Evolutionary conservation across 2,888 invertebrate genomes (phyloP).

Genomic region (Eulithis prunata): DNA sequence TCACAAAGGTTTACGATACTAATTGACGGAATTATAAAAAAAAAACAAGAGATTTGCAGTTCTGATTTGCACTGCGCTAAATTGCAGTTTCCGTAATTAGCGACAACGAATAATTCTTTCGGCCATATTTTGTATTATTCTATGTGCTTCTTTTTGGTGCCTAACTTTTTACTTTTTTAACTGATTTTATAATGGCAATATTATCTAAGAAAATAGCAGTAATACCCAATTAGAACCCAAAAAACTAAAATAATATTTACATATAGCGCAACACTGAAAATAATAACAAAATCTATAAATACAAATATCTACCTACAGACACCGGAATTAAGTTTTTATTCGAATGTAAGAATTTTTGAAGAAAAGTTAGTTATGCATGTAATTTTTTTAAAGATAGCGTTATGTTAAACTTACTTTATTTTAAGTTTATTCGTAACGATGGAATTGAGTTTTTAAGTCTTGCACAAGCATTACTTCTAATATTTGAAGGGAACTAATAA

Average conservation of each 20-base stretch:
- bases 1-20: conserved; percentile 29
- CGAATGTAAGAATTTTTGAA: neutral
- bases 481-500: too few relatives aligned
- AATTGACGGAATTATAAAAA: conserved; percentile 20
- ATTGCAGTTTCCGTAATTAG: conserved; percentile 43
- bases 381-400: conserved; percentile 18
- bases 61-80: neutral
- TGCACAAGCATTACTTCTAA: too few relatives aligned
- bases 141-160: conserved; percentile 57
- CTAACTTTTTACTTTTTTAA: conserved; percentile 54
- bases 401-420: conserved; percentile 35
- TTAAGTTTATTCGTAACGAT: conserved; percentile 36
- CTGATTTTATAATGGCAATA: conserved; percentile 20
- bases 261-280: conserved; percentile 20
- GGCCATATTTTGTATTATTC: conserved; percentile 54
- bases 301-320: too few relatives aligned
- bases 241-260: conserved; percentile 9
- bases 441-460: conserved; percentile 3
- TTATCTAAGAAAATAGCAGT: conserved; percentile 17
- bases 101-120: conserved; percentile 59
- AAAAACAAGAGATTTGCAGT: neutral
- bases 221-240: neutral
- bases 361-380: neutral
- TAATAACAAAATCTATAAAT: too few relatives aligned
- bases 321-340: neutral